Conservation (phyloP, 1,140 invertebrate genomes). For the Lasaia peninsularis region DNA sequence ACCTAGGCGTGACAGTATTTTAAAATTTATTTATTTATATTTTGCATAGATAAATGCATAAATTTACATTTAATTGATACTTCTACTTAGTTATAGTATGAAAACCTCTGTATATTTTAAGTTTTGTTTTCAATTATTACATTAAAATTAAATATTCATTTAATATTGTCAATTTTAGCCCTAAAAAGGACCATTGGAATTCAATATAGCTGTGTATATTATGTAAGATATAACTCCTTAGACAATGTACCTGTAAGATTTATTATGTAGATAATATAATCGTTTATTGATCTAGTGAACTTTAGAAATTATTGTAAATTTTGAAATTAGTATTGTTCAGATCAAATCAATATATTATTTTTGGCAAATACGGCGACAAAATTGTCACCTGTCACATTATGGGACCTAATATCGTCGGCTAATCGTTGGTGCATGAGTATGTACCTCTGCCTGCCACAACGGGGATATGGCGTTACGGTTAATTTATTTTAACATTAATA, state of each 20-base stretch:
- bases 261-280: constrained; percentile 4
- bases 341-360: not conserved
- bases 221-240: constrained; percentile 1
- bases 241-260: constrained; percentile 1
- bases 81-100: too few species aligned
- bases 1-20: too few species aligned
- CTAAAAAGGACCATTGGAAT: constrained; percentile 1
- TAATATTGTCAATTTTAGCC: constrained; percentile 1
- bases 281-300: not conserved
- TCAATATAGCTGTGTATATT: not conserved
- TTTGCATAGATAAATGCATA: too few species aligned
- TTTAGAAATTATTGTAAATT: constrained; percentile 1
- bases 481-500: not conserved
- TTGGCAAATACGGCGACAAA: too few species aligned
- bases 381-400: too few species aligned
- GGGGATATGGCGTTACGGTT: too few species aligned
- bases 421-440: too few species aligned
- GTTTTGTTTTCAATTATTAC: not conserved
- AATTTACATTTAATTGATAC: too few species aligned
- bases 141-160: not conserved
- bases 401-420: too few species aligned
- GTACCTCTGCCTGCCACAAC: too few species aligned
- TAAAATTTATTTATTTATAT: too few species aligned
- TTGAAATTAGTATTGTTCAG: not conserved
- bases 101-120: too few species aligned